These are phyloP conservation scores for Thyatira batis DNA, from an alignment of 2,888 invertebrate genomes.

Conservation along the genomic window DNA sequence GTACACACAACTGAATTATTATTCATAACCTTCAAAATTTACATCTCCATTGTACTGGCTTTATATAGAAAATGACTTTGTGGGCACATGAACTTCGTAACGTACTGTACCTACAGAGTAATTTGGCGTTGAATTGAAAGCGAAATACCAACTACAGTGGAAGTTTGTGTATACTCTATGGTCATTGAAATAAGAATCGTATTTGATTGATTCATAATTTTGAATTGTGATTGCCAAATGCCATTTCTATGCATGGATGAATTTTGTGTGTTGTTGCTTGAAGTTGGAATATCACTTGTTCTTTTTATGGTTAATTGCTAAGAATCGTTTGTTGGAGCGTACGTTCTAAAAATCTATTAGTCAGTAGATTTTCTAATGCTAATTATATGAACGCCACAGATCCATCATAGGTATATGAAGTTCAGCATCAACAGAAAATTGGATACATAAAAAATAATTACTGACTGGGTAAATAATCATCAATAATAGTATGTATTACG, in stretches of 20 bases:
- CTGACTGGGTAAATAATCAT: too few species aligned
- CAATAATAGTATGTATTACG: too few species aligned
- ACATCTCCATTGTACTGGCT: not conserved
- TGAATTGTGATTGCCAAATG: not conserved
- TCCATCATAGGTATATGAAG: too few species aligned
- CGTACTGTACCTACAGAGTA: not conserved
- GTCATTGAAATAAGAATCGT: not conserved
- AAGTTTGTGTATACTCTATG: not conserved
- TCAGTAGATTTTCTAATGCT: too few species aligned
- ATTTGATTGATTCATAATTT: not conserved
- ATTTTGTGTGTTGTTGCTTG: not conserved
- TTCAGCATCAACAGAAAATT: too few species aligned
- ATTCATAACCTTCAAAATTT: not conserved
- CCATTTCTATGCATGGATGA: not conserved
- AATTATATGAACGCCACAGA: too few species aligned
- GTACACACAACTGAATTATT: not conserved
- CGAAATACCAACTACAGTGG: not conserved
- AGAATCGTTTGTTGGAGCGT: too few species aligned
- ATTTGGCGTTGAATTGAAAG: not conserved
- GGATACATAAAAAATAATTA: too few species aligned
- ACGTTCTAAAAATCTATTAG: too few species aligned
- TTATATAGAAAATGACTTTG: not conserved
- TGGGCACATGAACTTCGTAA: not conserved
- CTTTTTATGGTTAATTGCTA: too few species aligned
- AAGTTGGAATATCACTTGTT: not conserved